A percentile compares a stretch with the other conserved stretches of the same genome.
phyloP scores from a whole-genome alignment of 2,888 invertebrate species.

The Archips crataeganus region DNA sequence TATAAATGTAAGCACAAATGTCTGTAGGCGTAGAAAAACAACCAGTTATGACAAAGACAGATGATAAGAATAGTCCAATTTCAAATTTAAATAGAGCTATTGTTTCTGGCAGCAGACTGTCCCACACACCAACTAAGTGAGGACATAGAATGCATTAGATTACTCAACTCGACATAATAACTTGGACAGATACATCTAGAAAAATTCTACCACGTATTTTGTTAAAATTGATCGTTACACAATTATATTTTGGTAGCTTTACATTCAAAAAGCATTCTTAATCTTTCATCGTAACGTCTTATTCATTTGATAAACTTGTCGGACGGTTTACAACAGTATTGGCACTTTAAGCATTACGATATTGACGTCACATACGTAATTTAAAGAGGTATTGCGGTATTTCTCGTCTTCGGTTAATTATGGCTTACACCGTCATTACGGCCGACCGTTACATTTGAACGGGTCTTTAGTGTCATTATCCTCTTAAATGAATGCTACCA shows the following conservation, averaged over 20 bases:
- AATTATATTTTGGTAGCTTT: not conserved
- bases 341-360: slow-evolving; percentile 3
- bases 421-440: slow-evolving; percentile 11
- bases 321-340: not conserved
- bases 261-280: slow-evolving; percentile 3
- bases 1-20: not conserved
- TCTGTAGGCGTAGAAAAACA: slow-evolving; percentile 36
- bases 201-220: slow-evolving; percentile 21
- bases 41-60: slow-evolving; percentile 37
- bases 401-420: slow-evolving; percentile 37
- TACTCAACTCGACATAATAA: slow-evolving; percentile 31
- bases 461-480: not conserved
- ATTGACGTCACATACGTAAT: slow-evolving; percentile 33
- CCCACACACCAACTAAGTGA: slow-evolving; percentile 36
- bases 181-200: slow-evolving; percentile 25
- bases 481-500: not conserved
- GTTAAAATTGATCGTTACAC: slow-evolving; percentile 24
- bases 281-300: not conserved
- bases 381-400: slow-evolving; percentile 14
- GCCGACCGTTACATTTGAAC: not conserved
- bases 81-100: slow-evolving; percentile 48
- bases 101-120: slow-evolving; percentile 43
- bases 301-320: not conserved
- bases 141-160: slow-evolving; percentile 38
- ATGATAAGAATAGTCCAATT: slow-evolving; percentile 42